Percentiles rank a stretch among this genome's conserved stretches.
phyloP scores from a whole-genome alignment of 1,140 invertebrate species.

The Mylabris phalerata region DNA sequence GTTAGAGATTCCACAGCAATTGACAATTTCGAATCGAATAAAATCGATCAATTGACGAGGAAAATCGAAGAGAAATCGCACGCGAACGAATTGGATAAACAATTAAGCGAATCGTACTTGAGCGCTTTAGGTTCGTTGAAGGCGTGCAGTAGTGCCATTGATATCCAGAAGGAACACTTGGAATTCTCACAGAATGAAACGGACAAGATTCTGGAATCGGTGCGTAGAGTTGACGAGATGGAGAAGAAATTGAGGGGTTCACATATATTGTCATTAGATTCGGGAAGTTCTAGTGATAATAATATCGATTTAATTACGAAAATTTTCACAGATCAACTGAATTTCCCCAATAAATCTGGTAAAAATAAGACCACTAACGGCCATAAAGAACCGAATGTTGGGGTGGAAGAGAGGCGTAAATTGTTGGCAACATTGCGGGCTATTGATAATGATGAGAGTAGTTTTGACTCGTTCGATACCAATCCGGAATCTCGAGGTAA shows the following conservation, averaged over 20 bases:
- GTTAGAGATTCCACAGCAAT: not conserved
- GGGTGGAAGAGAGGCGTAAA: constrained; percentile 48
- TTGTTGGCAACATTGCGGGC: constrained; percentile 56
- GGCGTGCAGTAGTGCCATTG: constrained; percentile 44
- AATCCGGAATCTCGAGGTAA: constrained; percentile 26
- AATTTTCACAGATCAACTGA: constrained; percentile 34
- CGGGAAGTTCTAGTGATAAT: constrained; percentile 1
- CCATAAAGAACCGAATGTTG: constrained; percentile 29
- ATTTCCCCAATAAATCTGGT: constrained; percentile 17
- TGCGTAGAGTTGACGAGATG: constrained; percentile 37
- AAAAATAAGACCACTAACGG: constrained; percentile 24
- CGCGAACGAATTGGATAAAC: constrained; percentile 24
- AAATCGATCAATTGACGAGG: not conserved
- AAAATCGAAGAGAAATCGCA: constrained; percentile 10
- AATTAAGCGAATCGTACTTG: constrained; percentile 41
- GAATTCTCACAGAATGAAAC: constrained; percentile 41
- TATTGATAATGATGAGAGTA: constrained; percentile 53
- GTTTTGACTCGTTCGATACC: constrained; percentile 39
- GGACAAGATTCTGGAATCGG: constrained; percentile 42
- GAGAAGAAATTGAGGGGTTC: constrained; percentile 30
- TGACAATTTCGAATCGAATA: not conserved
- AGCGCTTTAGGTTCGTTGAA: constrained; percentile 46
- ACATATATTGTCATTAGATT: constrained; percentile 14
- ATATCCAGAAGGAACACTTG: constrained; percentile 45
- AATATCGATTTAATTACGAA: constrained; percentile 29